Base-by-base conservation (phyloP, 2,113 vertebrate species). In the Onychorhynchus coronatus region DNA sequence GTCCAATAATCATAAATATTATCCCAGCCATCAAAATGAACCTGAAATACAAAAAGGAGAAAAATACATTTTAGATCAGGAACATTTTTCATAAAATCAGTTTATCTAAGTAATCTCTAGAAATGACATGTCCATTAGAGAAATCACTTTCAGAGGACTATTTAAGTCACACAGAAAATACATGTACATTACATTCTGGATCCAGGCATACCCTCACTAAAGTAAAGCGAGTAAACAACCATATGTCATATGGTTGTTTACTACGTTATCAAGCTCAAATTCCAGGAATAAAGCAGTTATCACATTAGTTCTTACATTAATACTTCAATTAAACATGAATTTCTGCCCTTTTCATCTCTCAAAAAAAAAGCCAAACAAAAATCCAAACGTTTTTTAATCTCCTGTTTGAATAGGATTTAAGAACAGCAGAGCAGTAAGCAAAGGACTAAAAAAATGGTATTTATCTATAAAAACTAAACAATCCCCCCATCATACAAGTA, bases 11-110 rank as follows among this genome's bases (percentile, higher is more conserved):
- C 98, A 65, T 98, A 99, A 93, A 98, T 98, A 84, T 96, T 98
- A 52, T 97, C 98, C 98, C 98, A 99, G 94, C 98, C 98, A 85
- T 99, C 98, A 95, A 99, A 99, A 95, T 99, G 98, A 65, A 99
- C 95, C 98, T 99, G 82, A 68, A 88, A 73, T 25, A 10, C 41
- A 42, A 89, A 85, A 76, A 42, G 19, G 72, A 82, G 56, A 70
- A 96, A 3, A 83, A 49, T 5, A 65, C 1, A 79, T 37, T 82
- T 80, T 22, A 86, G 49, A 49, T 82, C 14, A 93, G 19, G 37
- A 91, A 95, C 72, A 53, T 30, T 74, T 15, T 67, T 16, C 25
- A 5, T n/a, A 24, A 72, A 56, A 74, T 22, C 23, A 24, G 24
- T 56, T 75, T 76, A 46, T 28, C 23, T 24, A n/a, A 55, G 27